phyloP scores from a whole-genome alignment of 2,113 vertebrate species.

The Gavialis gangeticus region DNA sequence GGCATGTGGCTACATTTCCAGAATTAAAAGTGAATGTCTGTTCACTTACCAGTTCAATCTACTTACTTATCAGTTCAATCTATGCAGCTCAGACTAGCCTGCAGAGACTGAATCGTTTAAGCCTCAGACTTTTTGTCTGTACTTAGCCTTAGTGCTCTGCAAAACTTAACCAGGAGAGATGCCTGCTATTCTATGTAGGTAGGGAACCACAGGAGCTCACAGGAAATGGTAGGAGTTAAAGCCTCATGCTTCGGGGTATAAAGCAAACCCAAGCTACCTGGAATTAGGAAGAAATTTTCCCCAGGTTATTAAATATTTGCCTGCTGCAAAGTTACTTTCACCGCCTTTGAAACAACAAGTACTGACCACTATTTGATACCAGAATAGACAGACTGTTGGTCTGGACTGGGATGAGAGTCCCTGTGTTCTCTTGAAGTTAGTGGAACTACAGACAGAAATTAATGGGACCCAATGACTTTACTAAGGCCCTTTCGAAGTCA shows the following conservation, averaged over 20 bases:
- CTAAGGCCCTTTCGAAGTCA: not conserved
- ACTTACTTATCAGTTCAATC: too few species aligned
- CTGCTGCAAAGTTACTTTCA: not conserved
- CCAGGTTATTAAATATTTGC: not conserved
- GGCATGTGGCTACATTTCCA: too few species aligned
- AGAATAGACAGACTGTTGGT: not conserved
- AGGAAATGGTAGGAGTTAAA: not conserved
- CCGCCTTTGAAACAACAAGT: not conserved
- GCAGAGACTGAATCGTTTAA: too few species aligned
- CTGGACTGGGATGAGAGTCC: not conserved
- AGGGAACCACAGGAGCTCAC: not conserved
- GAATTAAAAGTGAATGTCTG: too few species aligned
- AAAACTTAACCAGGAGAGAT: not conserved
- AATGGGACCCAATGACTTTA: not conserved
- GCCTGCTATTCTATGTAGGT: not conserved
- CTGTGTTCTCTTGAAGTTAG: not conserved
- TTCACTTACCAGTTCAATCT: too few species aligned
- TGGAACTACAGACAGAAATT: not conserved
- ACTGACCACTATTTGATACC: not conserved
- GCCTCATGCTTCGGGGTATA: not conserved
- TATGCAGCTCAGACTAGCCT: too few species aligned
- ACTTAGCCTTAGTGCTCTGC: not conserved
- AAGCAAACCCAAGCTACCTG: rapidly evolving
- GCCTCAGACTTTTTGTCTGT: too few species aligned
- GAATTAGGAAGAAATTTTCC: not conserved